Conservation (phyloP, 2,797 vertebrate species). For the Myiotriccus ornatus region DNA sequence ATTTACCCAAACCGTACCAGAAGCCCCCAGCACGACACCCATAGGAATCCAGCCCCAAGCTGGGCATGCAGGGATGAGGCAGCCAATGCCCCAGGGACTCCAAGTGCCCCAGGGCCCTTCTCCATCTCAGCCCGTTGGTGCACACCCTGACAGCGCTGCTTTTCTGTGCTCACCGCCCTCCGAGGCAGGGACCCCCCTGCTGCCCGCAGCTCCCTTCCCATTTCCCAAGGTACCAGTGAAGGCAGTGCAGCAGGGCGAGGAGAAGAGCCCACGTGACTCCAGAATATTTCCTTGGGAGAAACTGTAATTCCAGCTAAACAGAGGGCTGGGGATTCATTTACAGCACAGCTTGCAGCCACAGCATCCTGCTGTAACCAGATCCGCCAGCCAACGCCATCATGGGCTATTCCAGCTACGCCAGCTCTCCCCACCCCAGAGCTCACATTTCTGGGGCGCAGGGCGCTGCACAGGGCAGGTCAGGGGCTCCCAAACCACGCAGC, state of each 20-base stretch:
- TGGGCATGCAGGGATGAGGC: rapidly evolving
- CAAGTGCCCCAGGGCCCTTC: not conserved
- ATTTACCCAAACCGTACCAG: not conserved
- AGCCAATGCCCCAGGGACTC: not conserved
- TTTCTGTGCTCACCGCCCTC: rapidly evolving
- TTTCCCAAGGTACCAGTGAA: not conserved
- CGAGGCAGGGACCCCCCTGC: rapidly evolving
- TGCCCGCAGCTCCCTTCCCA: not conserved
- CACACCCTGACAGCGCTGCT: rapidly evolving
- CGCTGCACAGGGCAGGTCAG: not conserved
- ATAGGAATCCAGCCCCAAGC: not conserved
- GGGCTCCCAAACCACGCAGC: not conserved
- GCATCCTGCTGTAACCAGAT: slow-evolving; percentile 45
- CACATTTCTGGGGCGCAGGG: not conserved
- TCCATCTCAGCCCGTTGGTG: not conserved
- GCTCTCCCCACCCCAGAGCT: not conserved
- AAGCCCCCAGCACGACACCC: not conserved
- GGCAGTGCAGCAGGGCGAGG: not conserved
- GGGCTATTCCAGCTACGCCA: slow-evolving; percentile 36
- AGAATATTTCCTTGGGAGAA: slow-evolving; percentile 30
- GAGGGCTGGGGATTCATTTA: not conserved
- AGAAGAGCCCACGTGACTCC: slow-evolving; percentile 31
- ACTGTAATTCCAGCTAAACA: slow-evolving; percentile 25
- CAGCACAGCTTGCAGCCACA: not conserved
- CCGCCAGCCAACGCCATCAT: not conserved